These are phyloP conservation scores for Genyomyrus donnyi DNA, from an alignment of 2,113 vertebrate genomes.

Conservation along the genomic window DNA sequence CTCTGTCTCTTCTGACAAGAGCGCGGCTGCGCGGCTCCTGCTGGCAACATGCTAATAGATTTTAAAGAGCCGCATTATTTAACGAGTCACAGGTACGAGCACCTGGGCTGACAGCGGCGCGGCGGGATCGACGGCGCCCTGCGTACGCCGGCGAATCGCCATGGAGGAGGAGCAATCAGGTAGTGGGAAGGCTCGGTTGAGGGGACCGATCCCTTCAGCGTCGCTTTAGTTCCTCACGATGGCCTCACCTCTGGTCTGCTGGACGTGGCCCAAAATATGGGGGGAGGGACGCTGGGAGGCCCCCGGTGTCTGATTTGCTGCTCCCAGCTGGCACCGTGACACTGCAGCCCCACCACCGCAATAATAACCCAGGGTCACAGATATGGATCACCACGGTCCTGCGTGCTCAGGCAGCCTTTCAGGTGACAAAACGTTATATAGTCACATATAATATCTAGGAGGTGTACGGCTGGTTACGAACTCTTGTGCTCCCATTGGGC, in stretches of 20 bases:
- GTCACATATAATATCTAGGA: neutral
- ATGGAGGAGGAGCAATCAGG: slow-evolving; percentile 49
- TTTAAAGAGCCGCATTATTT: slow-evolving; percentile 42
- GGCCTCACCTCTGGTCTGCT: slow-evolving; percentile 37
- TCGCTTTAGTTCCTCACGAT: slow-evolving; percentile 9
- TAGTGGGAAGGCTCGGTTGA: slow-evolving; percentile 47
- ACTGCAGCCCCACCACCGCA: neutral
- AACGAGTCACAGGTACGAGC: slow-evolving; percentile 51
- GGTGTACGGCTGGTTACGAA: neutral
- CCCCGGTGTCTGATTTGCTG: neutral
- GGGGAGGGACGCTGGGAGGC: slow-evolving; percentile 36
- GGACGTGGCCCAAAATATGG: slow-evolving; percentile 52
- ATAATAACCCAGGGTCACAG: slow-evolving; percentile 4
- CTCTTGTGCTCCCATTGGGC: neutral
- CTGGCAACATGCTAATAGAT: slow-evolving; percentile 47
- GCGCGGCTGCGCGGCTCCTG: slow-evolving; percentile 33
- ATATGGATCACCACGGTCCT: too few relatives aligned
- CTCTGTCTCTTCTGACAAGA: neutral
- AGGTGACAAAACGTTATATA: neutral
- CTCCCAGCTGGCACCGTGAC: neutral
- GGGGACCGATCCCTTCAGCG: slow-evolving; percentile 51
- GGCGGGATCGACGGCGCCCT: slow-evolving; percentile 36
- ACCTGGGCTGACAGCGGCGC: slow-evolving; percentile 37
- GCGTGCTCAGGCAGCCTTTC: neutral
- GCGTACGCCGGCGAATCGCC: slow-evolving; percentile 38